A percentile compares a stretch with the other conserved stretches of the same genome.
Evolutionary conservation across 2,888 invertebrate species (phyloP).

Genomic region (Cinara cedri): DNA sequence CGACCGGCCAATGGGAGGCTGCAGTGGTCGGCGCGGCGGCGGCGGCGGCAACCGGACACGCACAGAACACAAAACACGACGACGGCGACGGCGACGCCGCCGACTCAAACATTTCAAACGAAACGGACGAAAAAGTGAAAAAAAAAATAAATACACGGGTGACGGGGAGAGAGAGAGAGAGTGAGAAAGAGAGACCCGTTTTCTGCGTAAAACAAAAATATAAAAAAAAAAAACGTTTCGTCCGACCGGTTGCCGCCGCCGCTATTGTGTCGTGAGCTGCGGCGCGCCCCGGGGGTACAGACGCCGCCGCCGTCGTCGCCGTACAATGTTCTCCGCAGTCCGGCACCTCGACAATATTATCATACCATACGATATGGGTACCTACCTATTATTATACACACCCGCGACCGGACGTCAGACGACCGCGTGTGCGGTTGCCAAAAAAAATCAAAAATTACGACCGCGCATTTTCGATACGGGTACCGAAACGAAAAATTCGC

Average conservation of each 20-base stretch:
- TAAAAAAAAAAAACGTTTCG: neutral
- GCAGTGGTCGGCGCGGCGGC: constrained; percentile 12
- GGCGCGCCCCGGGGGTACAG: neutral
- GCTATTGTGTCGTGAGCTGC: neutral
- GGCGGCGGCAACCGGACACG: constrained; percentile 40
- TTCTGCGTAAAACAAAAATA: neutral
- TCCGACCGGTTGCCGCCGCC: neutral
- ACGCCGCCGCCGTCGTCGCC: neutral
- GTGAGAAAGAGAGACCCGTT: neutral
- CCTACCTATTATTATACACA: too few relatives aligned
- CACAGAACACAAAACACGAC: neutral
- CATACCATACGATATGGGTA: too few relatives aligned
- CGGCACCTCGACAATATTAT: too few relatives aligned
- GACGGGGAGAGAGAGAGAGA: neutral
- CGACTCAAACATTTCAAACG: neutral
- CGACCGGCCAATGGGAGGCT: constrained; percentile 43
- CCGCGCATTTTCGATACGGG: too few relatives aligned
- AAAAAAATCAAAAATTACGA: too few relatives aligned
- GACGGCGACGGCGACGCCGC: neutral
- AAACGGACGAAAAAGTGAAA: neutral
- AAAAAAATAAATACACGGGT: neutral
- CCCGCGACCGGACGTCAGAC: too few relatives aligned
- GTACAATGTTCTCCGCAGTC: too few relatives aligned
- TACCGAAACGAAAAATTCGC: too few relatives aligned
- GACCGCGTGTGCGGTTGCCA: too few relatives aligned